Conservation (phyloP, 2,113 vertebrate genomes). For the Syngnathus typhle region DNA sequence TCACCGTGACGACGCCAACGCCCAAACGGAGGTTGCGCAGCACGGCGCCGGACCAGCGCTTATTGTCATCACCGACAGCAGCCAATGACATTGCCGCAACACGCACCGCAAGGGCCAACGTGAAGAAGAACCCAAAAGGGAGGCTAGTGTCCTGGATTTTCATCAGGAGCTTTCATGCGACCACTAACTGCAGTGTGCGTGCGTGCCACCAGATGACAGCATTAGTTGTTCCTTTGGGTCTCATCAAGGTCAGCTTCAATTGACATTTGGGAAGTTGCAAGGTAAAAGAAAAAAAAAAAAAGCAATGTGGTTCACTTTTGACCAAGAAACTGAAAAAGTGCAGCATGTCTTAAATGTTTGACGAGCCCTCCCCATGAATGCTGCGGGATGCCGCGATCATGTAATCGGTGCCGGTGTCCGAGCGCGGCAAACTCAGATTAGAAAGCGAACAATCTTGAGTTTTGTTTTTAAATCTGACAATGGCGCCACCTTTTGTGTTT, state of each 20-base stretch:
- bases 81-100: slow-evolving; percentile 56
- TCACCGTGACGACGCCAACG: neutral
- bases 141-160: neutral
- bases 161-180: neutral
- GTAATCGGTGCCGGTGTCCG: neutral
- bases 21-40: slow-evolving; percentile 76
- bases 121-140: neutral
- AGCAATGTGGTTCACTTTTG: too few relatives aligned
- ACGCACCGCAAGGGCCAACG: neutral
- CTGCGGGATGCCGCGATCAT: neutral
- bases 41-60: slow-evolving; percentile 89
- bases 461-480: neutral
- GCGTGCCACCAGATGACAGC: neutral
- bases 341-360: neutral
- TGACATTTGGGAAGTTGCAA: neutral
- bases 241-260: neutral
- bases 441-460: neutral
- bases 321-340: neutral
- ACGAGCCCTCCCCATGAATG: neutral
- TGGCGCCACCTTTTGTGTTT: slow-evolving; percentile 21
- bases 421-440: neutral
- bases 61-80: slow-evolving; percentile 82
- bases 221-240: neutral
- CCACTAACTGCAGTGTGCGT: neutral
- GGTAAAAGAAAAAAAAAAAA: neutral